These are phyloP conservation scores for Neoitamus cyanurus DNA, from an alignment of 2,888 invertebrate genomes.

Conservation along the genomic window DNA sequence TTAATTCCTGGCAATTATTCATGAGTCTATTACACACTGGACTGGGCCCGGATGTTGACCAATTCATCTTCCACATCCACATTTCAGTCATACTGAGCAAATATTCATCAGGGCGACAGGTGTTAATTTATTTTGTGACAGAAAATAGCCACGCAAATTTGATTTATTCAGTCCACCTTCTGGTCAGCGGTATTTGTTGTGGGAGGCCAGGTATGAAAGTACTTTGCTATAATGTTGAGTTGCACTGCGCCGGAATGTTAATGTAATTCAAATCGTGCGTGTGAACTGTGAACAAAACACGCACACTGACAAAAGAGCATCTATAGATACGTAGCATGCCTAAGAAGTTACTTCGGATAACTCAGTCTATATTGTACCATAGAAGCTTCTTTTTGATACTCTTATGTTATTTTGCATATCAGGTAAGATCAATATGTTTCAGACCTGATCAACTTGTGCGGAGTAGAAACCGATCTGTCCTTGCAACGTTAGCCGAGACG, in stretches of 20 bases:
- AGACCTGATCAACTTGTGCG: no score
- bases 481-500: no score
- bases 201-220: neutral
- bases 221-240: neutral
- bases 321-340: no score
- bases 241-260: neutral
- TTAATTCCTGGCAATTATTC: neutral
- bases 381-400: no score
- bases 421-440: no score
- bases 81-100: neutral
- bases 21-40: neutral
- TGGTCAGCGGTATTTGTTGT: neutral
- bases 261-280: neutral
- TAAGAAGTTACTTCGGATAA: no score
- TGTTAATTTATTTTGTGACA: slow-evolving; percentile 1
- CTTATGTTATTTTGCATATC: no score
- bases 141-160: neutral
- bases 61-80: neutral
- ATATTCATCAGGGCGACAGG: slow-evolving; percentile 1
- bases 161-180: neutral
- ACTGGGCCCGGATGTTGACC: neutral
- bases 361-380: no score
- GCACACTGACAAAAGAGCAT: no score
- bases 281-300: no score
- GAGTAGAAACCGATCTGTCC: no score